Conservation (phyloP, 1,140 invertebrate genomes). For the Temnothorax longispinosus region DNA sequence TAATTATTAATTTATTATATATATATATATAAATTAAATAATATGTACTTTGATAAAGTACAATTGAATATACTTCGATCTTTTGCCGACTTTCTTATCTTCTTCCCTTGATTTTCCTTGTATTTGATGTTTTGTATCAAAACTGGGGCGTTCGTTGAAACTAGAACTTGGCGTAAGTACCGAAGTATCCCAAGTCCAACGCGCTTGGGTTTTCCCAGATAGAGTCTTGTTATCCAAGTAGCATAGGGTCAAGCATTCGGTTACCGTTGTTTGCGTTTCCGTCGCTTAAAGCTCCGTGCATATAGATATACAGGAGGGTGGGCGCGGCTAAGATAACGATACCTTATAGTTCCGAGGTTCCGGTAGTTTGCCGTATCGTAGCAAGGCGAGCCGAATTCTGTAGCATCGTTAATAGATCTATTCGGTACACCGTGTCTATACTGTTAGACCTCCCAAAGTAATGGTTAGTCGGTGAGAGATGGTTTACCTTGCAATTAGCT, state of each 20-base stretch:
- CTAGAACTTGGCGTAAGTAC: constrained; percentile 22
- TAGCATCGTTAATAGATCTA: constrained; percentile 52
- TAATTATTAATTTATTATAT: not conserved
- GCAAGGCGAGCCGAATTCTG: constrained; percentile 49
- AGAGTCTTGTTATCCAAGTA: constrained; percentile 44
- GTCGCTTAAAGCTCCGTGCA: constrained; percentile 40
- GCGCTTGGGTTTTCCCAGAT: constrained; percentile 9
- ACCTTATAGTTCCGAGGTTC: constrained; percentile 44
- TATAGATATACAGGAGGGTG: constrained; percentile 38
- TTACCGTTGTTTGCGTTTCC: constrained; percentile 53
- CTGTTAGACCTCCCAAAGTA: constrained; percentile 29
- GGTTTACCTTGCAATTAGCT: constrained; percentile 47
- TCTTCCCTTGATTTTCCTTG: constrained; percentile 14
- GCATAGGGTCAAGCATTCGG: constrained; percentile 41
- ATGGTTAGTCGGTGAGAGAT: constrained; percentile 10
- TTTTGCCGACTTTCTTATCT: not conserved
- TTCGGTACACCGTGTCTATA: constrained; percentile 41
- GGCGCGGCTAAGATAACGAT: constrained; percentile 52
- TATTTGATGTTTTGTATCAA: constrained; percentile 23
- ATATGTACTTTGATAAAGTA: not conserved
- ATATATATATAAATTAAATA: not conserved
- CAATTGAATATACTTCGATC: not conserved
- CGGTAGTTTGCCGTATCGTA: constrained; percentile 49
- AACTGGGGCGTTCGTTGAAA: not conserved
- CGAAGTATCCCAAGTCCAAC: constrained; percentile 1